phyloP scores from a whole-genome alignment of 2,888 invertebrate species.

The Folsomia manolachei region DNA sequence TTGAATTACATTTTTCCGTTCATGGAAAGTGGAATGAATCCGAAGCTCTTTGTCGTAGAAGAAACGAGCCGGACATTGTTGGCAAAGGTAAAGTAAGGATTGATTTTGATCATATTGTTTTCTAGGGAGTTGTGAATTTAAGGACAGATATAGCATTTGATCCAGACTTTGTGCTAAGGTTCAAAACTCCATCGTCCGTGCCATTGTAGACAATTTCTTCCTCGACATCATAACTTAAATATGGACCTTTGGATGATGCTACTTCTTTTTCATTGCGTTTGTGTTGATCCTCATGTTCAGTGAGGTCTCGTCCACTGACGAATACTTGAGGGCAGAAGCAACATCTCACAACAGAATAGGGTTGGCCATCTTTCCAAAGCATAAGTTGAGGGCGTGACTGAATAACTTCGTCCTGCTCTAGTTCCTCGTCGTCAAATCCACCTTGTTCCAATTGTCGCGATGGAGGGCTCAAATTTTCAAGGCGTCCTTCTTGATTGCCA shows the following conservation, averaged over 20 bases:
- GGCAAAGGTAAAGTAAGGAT: conserved; percentile 64
- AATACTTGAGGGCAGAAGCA: conserved; percentile 80
- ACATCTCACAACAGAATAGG: conserved; percentile 80
- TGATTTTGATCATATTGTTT: not conserved
- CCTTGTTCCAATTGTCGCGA: conserved; percentile 11
- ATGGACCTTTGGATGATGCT: conserved; percentile 33
- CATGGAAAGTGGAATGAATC: conserved; percentile 71
- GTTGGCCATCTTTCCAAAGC: conserved; percentile 70
- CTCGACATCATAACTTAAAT: not conserved
- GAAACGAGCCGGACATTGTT: conserved; percentile 79
- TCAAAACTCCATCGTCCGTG: conserved; percentile 31
- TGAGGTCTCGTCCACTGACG: conserved; percentile 73
- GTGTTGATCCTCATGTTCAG: conserved; percentile 81
- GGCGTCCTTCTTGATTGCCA: conserved; percentile 54
- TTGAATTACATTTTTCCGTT: conserved; percentile 63
- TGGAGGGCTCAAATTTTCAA: not conserved
- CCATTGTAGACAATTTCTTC: not conserved
- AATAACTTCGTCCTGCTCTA: conserved; percentile 24
- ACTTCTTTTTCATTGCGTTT: conserved; percentile 52
- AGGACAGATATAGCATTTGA: not conserved
- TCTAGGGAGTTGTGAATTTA: not conserved
- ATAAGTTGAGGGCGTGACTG: conserved; percentile 58
- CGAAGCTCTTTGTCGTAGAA: conserved; percentile 70
- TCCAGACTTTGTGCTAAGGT: conserved; percentile 28
- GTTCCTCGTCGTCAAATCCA: conserved; percentile 2